These are phyloP conservation scores for Lithophane semibrunnea DNA, from an alignment of 2,888 invertebrate species.

Conservation along the genomic window DNA sequence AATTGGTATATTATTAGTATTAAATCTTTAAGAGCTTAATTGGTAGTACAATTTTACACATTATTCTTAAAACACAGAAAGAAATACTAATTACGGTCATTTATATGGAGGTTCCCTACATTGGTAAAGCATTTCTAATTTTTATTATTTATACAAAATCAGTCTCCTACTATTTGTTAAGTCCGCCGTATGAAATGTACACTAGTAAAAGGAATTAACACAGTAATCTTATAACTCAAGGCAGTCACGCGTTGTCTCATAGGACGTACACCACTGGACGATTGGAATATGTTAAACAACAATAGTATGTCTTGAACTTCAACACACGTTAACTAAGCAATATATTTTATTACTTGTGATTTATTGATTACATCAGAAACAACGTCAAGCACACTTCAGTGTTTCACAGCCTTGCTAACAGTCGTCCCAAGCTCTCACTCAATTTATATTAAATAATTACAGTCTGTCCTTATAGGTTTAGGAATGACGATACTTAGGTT, in stretches of 20 bases:
- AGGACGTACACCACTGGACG: slow-evolving; percentile 85
- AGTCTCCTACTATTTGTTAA: slow-evolving; percentile 90
- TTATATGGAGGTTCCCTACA: slow-evolving; percentile 79
- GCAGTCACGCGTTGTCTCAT: slow-evolving; percentile 77
- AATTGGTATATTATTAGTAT: slow-evolving; percentile 82
- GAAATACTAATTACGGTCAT: slow-evolving; percentile 75
- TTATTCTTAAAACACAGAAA: slow-evolving; percentile 68
- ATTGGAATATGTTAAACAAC: slow-evolving; percentile 76
- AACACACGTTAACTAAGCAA: slow-evolving; percentile 70
- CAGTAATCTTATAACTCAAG: slow-evolving; percentile 73
- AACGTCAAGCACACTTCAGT: slow-evolving; percentile 82
- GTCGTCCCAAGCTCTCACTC: slow-evolving; percentile 87
- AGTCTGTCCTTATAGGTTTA: slow-evolving; percentile 82
- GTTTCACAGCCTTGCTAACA: slow-evolving; percentile 89
- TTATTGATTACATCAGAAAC: slow-evolving; percentile 73
- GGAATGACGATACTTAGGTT: slow-evolving; percentile 84
- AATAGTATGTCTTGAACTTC: slow-evolving; percentile 69
- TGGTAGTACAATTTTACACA: slow-evolving; percentile 75
- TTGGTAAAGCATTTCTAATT: slow-evolving; percentile 87
- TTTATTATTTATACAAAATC: slow-evolving; percentile 88
- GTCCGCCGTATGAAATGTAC: slow-evolving; percentile 78
- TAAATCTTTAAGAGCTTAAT: slow-evolving; percentile 75
- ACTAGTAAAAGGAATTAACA: slow-evolving; percentile 74
- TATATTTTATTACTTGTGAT: slow-evolving; percentile 65
- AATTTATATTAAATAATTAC: slow-evolving; percentile 75